Evolutionary conservation across 2,113 vertebrate genomes (phyloP).

Genomic region (Halichoerus grypus): DNA sequence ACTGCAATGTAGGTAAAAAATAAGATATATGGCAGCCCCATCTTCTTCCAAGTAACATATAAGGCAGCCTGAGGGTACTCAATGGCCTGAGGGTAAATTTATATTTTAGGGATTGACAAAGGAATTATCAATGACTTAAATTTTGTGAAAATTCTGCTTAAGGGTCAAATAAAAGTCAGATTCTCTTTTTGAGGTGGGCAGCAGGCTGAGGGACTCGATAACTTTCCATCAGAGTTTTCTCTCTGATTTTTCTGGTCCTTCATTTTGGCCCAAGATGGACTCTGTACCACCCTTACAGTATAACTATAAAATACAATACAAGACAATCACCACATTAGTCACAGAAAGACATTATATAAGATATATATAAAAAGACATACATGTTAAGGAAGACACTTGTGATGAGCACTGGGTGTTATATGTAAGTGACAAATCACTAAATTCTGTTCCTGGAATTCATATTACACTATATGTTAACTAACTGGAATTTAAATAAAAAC

Average conservation of each 20-base stretch:
- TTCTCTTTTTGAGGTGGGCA: neutral
- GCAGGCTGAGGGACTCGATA: neutral
- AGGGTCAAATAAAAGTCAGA: neutral
- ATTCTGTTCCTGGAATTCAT: neutral
- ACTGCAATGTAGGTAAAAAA: neutral
- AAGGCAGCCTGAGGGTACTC: neutral
- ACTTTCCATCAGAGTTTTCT: neutral
- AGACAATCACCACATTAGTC: neutral
- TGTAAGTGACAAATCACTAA: neutral
- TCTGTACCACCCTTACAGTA: neutral
- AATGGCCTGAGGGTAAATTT: neutral
- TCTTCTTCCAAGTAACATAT: neutral
- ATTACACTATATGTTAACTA: neutral
- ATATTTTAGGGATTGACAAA: neutral
- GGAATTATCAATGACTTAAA: neutral
- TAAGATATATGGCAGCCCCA: neutral
- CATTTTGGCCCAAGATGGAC: no score
- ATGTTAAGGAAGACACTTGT: neutral
- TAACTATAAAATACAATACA: neutral
- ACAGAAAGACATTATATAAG: neutral
- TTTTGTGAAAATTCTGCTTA: neutral
- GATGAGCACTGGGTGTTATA: neutral
- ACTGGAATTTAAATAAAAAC: neutral
- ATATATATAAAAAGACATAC: neutral
- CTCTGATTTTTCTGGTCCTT: neutral